Percentiles rank a stretch among this genome's conserved stretches.
These are phyloP conservation scores for Callithrix jacchus DNA, from an alignment of 2,113 vertebrate genomes.

Conservation along the genomic window DNA sequence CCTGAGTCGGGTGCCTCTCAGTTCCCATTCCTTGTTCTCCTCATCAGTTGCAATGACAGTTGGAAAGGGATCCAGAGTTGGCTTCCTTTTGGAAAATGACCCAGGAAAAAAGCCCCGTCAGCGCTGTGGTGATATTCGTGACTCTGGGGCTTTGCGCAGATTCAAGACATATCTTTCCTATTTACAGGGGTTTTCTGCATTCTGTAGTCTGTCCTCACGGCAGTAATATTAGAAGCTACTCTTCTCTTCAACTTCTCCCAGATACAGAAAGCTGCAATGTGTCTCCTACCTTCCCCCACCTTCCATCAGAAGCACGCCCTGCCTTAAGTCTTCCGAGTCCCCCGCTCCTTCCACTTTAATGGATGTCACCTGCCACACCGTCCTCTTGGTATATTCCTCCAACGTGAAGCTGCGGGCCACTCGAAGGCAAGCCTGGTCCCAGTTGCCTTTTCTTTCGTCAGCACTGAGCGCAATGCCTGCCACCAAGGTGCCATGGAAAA, in stretches of 20 bases:
- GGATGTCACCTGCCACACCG: accelerated
- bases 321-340: not conserved
- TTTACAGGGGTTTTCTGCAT: not conserved
- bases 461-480: not conserved
- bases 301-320: not conserved
- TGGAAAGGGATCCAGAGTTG: not conserved
- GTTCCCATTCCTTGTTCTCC: not conserved
- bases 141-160: not conserved
- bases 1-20: not conserved
- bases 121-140: accelerated
- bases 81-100: not conserved
- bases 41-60: not conserved
- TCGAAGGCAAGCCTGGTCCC: not conserved
- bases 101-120: not conserved
- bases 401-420: not conserved
- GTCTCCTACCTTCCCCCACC: not conserved
- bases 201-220: not conserved
- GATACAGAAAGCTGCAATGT: not conserved
- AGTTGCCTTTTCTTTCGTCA: not conserved
- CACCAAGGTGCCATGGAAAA: not conserved
- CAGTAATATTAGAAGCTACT: not conserved
- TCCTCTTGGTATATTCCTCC: accelerated
- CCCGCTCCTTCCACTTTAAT: not conserved
- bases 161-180: not conserved
- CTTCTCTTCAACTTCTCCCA: not conserved